A percentile compares a stretch with the other conserved stretches of the same genome.
phyloP scores from a whole-genome alignment of 2,797 vertebrate species.

The Xiphophorus birchmanni region DNA sequence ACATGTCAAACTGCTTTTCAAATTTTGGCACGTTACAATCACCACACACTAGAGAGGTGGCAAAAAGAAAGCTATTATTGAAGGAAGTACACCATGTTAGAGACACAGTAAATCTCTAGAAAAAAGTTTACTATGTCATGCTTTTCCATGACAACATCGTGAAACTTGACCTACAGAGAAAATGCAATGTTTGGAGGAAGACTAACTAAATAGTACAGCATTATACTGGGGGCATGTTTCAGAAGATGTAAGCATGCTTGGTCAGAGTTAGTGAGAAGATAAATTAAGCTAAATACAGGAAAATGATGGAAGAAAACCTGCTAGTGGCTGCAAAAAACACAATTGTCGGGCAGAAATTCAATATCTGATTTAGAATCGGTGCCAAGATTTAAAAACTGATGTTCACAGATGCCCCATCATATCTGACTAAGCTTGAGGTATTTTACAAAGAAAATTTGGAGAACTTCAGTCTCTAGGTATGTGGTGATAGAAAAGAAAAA shows the following conservation, averaged over 20 bases:
- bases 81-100: not conserved
- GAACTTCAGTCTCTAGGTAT: not conserved
- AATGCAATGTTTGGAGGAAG: not conserved
- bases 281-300: not conserved
- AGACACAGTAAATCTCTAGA: not conserved
- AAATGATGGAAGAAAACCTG: not conserved
- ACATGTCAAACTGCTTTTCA: not conserved
- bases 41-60: no score
- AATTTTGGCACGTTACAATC: not conserved
- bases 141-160: not conserved
- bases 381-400: not conserved
- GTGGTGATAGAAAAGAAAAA: not conserved
- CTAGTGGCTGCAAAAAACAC: not conserved
- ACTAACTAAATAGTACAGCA: not conserved
- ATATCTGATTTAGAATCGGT: not conserved
- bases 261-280: not conserved
- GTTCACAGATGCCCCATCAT: not conserved
- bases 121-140: not conserved
- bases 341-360: not conserved
- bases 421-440: not conserved
- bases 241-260: not conserved
- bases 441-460: not conserved
- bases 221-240: not conserved
- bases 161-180: not conserved
- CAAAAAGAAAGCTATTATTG: not conserved